These are phyloP conservation scores for Pachydiplax longipennis DNA, from an alignment of 2,888 invertebrate species.

Conservation along the genomic window DNA sequence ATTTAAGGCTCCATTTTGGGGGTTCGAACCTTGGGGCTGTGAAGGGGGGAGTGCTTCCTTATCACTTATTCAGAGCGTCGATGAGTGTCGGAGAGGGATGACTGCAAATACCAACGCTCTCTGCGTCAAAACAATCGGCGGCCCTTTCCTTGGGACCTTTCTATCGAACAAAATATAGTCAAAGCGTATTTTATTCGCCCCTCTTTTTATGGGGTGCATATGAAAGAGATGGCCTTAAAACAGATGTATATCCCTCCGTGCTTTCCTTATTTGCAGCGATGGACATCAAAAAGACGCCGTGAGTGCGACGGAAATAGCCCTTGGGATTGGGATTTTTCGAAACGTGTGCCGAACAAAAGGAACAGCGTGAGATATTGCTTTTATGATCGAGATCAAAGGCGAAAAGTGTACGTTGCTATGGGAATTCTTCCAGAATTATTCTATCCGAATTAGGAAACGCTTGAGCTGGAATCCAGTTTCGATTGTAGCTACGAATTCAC, in stretches of 20 bases:
- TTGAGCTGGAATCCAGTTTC: too few species aligned
- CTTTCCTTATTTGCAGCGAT: background rate
- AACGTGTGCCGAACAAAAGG: background rate
- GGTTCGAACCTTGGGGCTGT: background rate
- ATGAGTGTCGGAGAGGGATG: background rate
- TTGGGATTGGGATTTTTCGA: background rate
- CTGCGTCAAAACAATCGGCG: background rate
- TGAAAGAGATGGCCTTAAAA: background rate
- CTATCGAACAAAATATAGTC: background rate
- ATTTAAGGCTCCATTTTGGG: background rate
- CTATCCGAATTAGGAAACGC: too few species aligned
- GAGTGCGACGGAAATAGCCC: background rate
- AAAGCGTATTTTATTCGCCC: background rate
- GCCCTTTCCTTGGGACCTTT: background rate
- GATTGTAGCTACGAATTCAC: too few species aligned
- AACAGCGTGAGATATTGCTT: background rate
- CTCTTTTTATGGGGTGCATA: background rate
- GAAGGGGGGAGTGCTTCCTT: background rate
- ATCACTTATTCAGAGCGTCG: slow-evolving; percentile 4
- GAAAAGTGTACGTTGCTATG: too few species aligned
- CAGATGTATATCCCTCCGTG: background rate
- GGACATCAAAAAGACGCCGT: background rate
- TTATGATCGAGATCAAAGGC: background rate
- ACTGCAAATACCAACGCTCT: background rate
- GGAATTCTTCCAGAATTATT: too few species aligned